Evolutionary conservation across 2,888 invertebrate species (phyloP).

Genomic region (Gari tellinella): DNA sequence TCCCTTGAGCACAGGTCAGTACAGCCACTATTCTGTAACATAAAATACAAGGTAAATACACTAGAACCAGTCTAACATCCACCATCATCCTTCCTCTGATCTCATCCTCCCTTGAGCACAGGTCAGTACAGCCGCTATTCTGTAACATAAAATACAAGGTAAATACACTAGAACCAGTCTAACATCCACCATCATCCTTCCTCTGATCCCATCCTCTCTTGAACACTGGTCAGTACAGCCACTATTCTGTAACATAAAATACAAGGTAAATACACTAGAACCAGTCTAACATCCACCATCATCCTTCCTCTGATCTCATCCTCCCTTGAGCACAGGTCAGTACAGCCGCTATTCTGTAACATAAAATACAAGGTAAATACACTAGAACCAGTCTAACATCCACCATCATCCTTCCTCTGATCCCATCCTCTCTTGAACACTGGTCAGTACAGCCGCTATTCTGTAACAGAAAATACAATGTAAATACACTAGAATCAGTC

Average conservation of each 20-base stretch:
- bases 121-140: conserved; percentile 70
- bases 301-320: conserved; percentile 83
- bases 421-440: conserved; percentile 80
- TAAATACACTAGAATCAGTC: no score
- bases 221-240: conserved; percentile 77
- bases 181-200: conserved; percentile 84
- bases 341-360: conserved; percentile 62
- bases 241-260: conserved; percentile 54
- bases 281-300: conserved; percentile 84
- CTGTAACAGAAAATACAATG: conserved; percentile 47
- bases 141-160: conserved; percentile 30
- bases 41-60: no score
- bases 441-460: conserved; percentile 72
- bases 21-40: conserved; percentile 62
- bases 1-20: conserved; percentile 78
- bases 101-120: conserved; percentile 81
- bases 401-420: conserved; percentile 83
- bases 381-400: conserved; percentile 85
- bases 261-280: no score
- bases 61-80: conserved; percentile 84
- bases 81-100: conserved; percentile 84
- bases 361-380: no score
- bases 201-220: conserved; percentile 81
- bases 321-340: conserved; percentile 78
- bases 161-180: no score